phyloP scores from a whole-genome alignment of 2,113 vertebrate genomes.

The Onychostruthus taczanowskii region DNA sequence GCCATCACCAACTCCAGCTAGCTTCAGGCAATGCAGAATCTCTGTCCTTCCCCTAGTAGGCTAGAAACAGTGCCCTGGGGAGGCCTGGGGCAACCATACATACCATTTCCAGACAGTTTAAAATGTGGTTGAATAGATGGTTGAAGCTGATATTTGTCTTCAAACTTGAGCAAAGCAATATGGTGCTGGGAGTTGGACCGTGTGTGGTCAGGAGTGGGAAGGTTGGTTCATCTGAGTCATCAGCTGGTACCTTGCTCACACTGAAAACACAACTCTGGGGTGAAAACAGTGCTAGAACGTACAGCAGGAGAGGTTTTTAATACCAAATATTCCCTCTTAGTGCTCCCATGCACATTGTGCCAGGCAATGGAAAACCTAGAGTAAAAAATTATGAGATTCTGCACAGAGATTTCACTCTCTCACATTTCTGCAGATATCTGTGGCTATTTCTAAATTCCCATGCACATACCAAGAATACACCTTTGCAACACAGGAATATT shows the following conservation, averaged over 20 bases:
- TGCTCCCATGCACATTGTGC: background rate
- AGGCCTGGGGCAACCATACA: background rate
- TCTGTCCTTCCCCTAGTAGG: background rate
- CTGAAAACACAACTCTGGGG: background rate
- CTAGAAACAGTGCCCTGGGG: background rate
- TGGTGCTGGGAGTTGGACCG: background rate
- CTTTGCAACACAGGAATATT: slow-evolving; percentile 59
- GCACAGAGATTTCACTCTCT: slow-evolving; percentile 47
- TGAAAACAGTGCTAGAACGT: slow-evolving; percentile 23
- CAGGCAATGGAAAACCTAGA: slow-evolving; percentile 36
- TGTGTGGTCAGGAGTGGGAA: background rate
- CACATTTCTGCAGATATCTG: slow-evolving; percentile 50
- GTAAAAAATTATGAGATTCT: slow-evolving; percentile 3
- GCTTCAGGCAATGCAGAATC: background rate
- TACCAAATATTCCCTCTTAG: slow-evolving; percentile 17
- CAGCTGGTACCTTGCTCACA: background rate
- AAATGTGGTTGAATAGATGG: background rate
- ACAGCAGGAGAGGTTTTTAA: background rate
- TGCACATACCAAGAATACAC: slow-evolving; percentile 9
- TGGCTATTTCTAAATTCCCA: slow-evolving; percentile 26
- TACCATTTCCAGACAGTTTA: background rate
- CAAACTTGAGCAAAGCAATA: background rate
- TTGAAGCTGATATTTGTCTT: background rate
- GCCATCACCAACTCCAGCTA: background rate
- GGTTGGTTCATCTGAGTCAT: slow-evolving; percentile 29